Evolutionary conservation across 2,888 invertebrate genomes (phyloP).

Genomic region (Argyresthia albistria): DNA sequence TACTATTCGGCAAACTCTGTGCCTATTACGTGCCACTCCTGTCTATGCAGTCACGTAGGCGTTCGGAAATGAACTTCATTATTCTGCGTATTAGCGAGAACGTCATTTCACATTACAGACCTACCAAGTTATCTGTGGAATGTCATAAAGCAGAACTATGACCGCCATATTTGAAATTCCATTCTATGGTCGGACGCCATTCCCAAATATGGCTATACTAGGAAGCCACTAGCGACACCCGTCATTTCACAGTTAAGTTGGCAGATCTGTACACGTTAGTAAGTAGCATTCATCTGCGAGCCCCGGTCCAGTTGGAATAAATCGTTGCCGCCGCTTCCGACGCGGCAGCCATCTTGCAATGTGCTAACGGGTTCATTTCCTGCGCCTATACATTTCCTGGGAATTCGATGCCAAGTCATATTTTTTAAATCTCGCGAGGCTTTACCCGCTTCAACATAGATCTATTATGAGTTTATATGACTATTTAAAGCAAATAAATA

Average conservation of each 20-base stretch:
- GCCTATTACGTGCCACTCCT: neutral
- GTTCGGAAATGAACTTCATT: constrained; percentile 1
- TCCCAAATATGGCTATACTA: too few relatives aligned
- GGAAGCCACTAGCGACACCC: too few relatives aligned
- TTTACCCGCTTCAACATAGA: neutral
- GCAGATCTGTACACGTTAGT: too few relatives aligned
- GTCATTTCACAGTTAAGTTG: too few relatives aligned
- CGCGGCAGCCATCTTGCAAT: constrained; percentile 55
- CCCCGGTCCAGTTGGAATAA: constrained; percentile 44
- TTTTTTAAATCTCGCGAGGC: neutral
- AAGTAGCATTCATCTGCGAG: constrained; percentile 7
- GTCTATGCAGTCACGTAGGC: neutral
- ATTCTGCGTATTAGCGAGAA: neutral
- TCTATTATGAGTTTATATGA: neutral
- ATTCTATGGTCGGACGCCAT: too few relatives aligned
- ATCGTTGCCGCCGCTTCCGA: constrained; percentile 40
- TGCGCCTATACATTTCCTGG: constrained; percentile 67
- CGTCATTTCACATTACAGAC: neutral
- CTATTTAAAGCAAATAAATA: too few relatives aligned
- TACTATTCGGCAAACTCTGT: constrained; percentile 1
- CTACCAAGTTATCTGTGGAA: too few relatives aligned
- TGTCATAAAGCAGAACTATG: too few relatives aligned
- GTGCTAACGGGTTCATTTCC: constrained; percentile 70
- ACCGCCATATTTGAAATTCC: too few relatives aligned
- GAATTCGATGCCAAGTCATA: constrained; percentile 48